Evolutionary conservation across 2,888 invertebrate species (phyloP).

Genomic region (Philhelius pedissequus): DNA sequence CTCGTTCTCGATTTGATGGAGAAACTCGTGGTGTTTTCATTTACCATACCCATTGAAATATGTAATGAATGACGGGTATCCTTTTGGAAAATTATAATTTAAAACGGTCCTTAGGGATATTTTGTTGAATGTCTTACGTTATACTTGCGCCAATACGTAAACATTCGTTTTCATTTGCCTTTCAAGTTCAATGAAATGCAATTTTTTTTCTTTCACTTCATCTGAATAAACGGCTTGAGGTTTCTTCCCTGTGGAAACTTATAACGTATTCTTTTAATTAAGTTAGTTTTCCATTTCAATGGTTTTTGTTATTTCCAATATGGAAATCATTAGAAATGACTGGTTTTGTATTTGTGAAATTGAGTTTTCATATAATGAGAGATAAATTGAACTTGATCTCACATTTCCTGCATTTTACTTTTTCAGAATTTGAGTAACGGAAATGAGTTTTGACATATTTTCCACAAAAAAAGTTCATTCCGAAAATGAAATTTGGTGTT

Average conservation of each 20-base stretch:
- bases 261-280: conserved; percentile 63
- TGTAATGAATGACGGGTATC: conserved; percentile 24
- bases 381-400: too few relatives aligned
- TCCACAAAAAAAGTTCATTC: too few relatives aligned
- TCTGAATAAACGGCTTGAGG: conserved; percentile 31
- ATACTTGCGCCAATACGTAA: conserved; percentile 57
- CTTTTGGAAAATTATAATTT: conserved; percentile 37
- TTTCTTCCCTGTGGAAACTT: neutral
- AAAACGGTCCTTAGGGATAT: conserved; percentile 57
- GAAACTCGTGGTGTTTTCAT: conserved; percentile 57
- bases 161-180: conserved; percentile 25
- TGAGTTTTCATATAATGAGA: too few relatives aligned
- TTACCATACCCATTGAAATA: conserved; percentile 32
- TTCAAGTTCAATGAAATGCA: conserved; percentile 38
- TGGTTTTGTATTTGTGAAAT: too few relatives aligned
- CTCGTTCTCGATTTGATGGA: conserved; percentile 9
- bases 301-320: neutral
- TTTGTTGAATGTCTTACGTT: conserved; percentile 54
- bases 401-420: too few relatives aligned
- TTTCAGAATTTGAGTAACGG: too few relatives aligned
- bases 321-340: neutral
- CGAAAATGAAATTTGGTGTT: too few relatives aligned
- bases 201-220: conserved; percentile 40
- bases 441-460: too few relatives aligned
- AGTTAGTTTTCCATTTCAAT: conserved; percentile 59